Conservation (phyloP, 1,140 invertebrate species). For the Microplitis mediator region DNA sequence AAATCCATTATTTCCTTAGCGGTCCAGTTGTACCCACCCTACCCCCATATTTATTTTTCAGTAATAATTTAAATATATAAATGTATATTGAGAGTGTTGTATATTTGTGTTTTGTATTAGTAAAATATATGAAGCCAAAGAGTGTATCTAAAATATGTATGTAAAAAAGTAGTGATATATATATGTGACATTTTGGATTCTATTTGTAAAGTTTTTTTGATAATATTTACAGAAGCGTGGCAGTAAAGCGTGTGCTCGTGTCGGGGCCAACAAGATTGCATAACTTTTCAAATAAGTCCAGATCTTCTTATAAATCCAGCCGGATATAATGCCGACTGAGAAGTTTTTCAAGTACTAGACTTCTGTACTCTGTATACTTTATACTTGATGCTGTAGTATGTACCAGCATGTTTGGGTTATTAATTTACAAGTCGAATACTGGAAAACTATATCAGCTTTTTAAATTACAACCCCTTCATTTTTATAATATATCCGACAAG, state of each 20-base stretch:
- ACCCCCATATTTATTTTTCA: too few relatives aligned
- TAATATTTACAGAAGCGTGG: conserved; percentile 41
- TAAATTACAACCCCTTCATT: too few relatives aligned
- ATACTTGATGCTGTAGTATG: neutral
- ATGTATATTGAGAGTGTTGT: too few relatives aligned
- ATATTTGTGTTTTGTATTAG: too few relatives aligned
- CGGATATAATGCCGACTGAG: conserved; percentile 6
- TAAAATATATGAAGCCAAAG: too few relatives aligned
- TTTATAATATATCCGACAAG: too few relatives aligned
- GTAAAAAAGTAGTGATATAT: too few relatives aligned
- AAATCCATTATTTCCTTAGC: too few relatives aligned
- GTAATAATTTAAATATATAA: too few relatives aligned
- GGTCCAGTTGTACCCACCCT: too few relatives aligned
- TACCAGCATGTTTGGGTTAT: conserved; percentile 31
- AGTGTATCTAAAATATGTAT: too few relatives aligned
- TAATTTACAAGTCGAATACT: conserved; percentile 32
- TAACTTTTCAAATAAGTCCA: conserved; percentile 52
- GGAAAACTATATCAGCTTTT: conserved; percentile 33
- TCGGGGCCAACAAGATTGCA: conserved; percentile 40
- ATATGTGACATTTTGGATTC: conserved; percentile 20
- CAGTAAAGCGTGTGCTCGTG: neutral
- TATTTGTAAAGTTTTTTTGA: conserved; percentile 33
- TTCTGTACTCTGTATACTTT: too few relatives aligned
- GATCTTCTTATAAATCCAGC: conserved; percentile 38
- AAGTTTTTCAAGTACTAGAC: conserved; percentile 19